These are phyloP conservation scores for Campoletis raptor DNA, from an alignment of 2,888 invertebrate species.

Conservation along the genomic window DNA sequence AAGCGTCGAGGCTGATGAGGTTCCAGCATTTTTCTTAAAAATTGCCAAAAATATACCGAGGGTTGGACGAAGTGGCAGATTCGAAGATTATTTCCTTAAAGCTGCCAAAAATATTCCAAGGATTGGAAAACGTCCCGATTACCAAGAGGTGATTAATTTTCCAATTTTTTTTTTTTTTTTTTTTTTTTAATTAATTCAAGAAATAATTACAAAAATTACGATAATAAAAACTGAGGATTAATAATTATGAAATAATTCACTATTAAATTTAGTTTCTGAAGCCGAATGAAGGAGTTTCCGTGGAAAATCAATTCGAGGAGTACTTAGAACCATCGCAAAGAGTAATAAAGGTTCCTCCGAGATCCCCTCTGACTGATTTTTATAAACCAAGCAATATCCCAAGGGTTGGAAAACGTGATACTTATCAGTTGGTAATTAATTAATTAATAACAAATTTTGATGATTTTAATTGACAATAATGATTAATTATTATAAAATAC, in stretches of 20 bases:
- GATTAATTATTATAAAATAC: too few relatives aligned
- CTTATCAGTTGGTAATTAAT: neutral
- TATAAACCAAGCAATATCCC: neutral
- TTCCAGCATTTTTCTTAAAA: constrained; percentile 82
- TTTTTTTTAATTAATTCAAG: neutral
- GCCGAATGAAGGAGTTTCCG: neutral
- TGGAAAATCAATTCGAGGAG: neutral
- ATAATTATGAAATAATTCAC: neutral
- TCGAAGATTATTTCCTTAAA: constrained; percentile 77
- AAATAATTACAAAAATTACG: neutral
- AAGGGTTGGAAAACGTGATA: neutral
- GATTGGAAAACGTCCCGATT: constrained; percentile 72
- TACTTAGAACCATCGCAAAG: neutral
- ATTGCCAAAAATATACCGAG: constrained; percentile 81
- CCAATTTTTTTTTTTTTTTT: constrained; percentile 22
- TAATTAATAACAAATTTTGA: too few relatives aligned
- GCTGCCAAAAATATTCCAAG: constrained; percentile 76
- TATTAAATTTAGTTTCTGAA: neutral
- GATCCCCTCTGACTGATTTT: neutral
- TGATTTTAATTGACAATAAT: too few relatives aligned
- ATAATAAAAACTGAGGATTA: neutral
- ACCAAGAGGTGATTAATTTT: constrained; percentile 67
- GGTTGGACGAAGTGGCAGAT: constrained; percentile 78
- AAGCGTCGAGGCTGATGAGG: constrained; percentile 75
- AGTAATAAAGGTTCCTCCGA: neutral